A percentile compares a stretch with the other conserved stretches of the same genome.
Evolutionary conservation across 2,113 vertebrate genomes (phyloP).

Genomic region (Austrofundulus limnaeus): DNA sequence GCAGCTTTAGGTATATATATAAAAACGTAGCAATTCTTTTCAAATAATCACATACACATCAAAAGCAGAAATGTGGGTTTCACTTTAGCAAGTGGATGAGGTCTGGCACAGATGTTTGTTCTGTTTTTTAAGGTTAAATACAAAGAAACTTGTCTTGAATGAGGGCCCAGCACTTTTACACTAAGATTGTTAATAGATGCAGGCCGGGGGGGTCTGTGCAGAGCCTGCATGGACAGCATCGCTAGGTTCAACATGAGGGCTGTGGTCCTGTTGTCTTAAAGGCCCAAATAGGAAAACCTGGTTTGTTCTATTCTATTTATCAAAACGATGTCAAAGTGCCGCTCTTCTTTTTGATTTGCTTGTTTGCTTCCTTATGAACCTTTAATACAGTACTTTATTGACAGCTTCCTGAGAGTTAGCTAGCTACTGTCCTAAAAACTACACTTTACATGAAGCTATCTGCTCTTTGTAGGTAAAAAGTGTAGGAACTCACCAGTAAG

Average conservation of each 20-base stretch:
- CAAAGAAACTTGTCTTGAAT: slow-evolving; percentile 41
- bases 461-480: slow-evolving; percentile 52
- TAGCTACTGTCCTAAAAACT: slow-evolving; percentile 57
- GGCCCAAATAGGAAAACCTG: slow-evolving; percentile 49
- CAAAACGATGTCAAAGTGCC: not conserved
- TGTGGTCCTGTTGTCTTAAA: slow-evolving; percentile 64
- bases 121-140: slow-evolving; percentile 19
- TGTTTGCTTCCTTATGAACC: slow-evolving; percentile 51
- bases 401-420: slow-evolving; percentile 78
- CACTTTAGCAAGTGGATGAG: slow-evolving; percentile 34
- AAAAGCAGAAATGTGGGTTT: slow-evolving; percentile 42
- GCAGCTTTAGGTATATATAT: slow-evolving; percentile 42
- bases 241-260: slow-evolving; percentile 59
- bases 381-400: slow-evolving; percentile 67
- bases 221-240: slow-evolving; percentile 57
- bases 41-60: slow-evolving; percentile 34
- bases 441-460: slow-evolving; percentile 65
- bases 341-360: not conserved
- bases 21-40: slow-evolving; percentile 28
- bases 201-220: slow-evolving; percentile 42
- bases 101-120: slow-evolving; percentile 21
- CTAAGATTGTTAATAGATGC: slow-evolving; percentile 28
- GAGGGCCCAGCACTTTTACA: slow-evolving; percentile 42
- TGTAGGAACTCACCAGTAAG: slow-evolving; percentile 39
- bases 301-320: slow-evolving; percentile 2